Evolutionary conservation across 2,888 invertebrate genomes (phyloP).

Genomic region (Papilio elwesi): DNA sequence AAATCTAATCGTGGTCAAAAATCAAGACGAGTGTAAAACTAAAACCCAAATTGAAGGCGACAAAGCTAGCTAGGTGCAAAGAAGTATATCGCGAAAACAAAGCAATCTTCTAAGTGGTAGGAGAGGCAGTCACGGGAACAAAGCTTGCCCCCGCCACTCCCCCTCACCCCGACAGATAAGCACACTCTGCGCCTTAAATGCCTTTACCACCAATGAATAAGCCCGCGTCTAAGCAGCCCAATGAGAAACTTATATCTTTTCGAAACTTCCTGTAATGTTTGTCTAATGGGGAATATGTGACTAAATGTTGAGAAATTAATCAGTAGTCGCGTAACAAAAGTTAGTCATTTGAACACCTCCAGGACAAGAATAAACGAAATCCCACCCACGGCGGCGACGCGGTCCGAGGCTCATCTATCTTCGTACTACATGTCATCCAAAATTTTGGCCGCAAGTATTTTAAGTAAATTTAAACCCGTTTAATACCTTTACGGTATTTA

Average conservation of each 20-base stretch:
- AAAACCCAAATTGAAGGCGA: slow-evolving; percentile 66
- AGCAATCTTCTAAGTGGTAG: slow-evolving; percentile 81
- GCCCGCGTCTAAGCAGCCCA: slow-evolving; percentile 57
- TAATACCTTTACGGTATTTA: slow-evolving; percentile 42
- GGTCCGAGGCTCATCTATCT: slow-evolving; percentile 45
- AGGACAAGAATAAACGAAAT: slow-evolving; percentile 47
- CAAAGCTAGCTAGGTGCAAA: slow-evolving; percentile 63
- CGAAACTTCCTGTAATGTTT: slow-evolving; percentile 59
- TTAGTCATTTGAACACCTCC: slow-evolving; percentile 50
- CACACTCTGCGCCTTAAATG: slow-evolving; percentile 68
- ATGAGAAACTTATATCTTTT: slow-evolving; percentile 61
- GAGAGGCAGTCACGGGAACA: slow-evolving; percentile 65
- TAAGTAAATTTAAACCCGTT: slow-evolving; percentile 42
- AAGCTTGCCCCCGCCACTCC: too few relatives aligned
- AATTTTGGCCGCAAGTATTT: slow-evolving; percentile 46
- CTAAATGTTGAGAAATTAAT: slow-evolving; percentile 52
- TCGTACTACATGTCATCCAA: slow-evolving; percentile 44
- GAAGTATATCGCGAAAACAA: slow-evolving; percentile 73
- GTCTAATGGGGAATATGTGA: slow-evolving; percentile 62
- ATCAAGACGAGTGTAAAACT: slow-evolving; percentile 52
- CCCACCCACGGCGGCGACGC: slow-evolving; percentile 45
- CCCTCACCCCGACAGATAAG: slow-evolving; percentile 65
- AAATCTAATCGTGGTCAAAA: slow-evolving; percentile 32
- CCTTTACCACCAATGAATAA: slow-evolving; percentile 66
- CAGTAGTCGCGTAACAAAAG: slow-evolving; percentile 47